Base-by-base conservation (phyloP, 2,888 invertebrate genomes). In the Scrobipalpa atriplicella region DNA sequence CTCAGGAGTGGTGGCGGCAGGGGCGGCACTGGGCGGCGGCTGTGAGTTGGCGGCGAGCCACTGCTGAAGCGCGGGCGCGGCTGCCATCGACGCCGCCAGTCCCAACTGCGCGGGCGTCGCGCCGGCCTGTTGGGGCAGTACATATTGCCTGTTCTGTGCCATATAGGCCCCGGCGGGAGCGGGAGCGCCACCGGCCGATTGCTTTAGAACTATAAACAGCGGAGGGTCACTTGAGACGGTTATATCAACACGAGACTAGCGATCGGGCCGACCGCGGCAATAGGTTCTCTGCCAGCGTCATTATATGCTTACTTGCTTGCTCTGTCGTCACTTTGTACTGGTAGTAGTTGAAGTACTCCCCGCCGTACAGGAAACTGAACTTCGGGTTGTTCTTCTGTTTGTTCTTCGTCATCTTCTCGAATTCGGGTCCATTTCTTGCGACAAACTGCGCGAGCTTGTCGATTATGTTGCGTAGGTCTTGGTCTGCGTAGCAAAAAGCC, bases 371-470 rank as follows among this genome's bases (percentile, higher is more conserved):
- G 93, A 99, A 99, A 79, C 97, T 96, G 93, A 99, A 99, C 88
- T 98, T 98, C 3, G 98, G 98, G 90, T 99, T 99, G 84, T 98
- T 98, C 89, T 98, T 97, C 91, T 99, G 99, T 92, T 99, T 99
- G 83, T 97, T 97, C 94, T 99, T 99, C 69, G 99, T 99, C 97
- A 99, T 99, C 92, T 97, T 96, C 93, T 99, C 99, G 92, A 99
- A 99, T 86, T 99, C 99, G n/a, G 98, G 98, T 65, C 99, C 99
- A 96, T 99, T 99, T 90, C 99, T 94, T 68, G 99, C 99, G 74
- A 99, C 99, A 94, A 99, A 99, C 90, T 98, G 98, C 13, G 99
- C 99, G 78, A 99, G 94, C 94, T 99, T 99, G 94, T 99, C 99
- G 81, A 99, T 99, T 82, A 99, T 99, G 93, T 98, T 99, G 83